Evolutionary conservation across 2,113 vertebrate species (phyloP).

Genomic region (Odontophorus gujanensis): DNA sequence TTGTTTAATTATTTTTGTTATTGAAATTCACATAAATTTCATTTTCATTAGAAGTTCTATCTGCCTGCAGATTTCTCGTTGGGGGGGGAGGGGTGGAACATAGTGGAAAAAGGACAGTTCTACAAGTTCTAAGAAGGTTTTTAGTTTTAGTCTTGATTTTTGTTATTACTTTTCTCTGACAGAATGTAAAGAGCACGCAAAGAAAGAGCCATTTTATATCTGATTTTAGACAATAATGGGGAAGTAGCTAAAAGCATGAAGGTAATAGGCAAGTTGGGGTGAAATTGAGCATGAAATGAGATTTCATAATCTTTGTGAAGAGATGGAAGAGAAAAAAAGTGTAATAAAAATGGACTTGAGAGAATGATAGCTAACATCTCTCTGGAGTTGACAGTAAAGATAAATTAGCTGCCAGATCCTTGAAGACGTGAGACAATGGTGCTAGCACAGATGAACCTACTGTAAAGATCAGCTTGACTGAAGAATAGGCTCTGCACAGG

Average conservation of each 20-base stretch:
- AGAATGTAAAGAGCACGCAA: not conserved
- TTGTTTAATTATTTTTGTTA: not conserved
- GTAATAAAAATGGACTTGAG: slow-evolving; percentile 25
- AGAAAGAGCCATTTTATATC: not conserved
- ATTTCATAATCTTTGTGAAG: slow-evolving; percentile 36
- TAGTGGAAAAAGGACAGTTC: not conserved
- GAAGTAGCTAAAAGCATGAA: slow-evolving; percentile 21
- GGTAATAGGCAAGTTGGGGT: slow-evolving; percentile 33
- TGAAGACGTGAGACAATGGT: not conserved
- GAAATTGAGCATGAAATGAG: slow-evolving; percentile 69
- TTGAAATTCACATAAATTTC: not conserved
- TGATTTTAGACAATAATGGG: not conserved
- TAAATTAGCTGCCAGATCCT: not conserved
- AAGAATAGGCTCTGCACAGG: not conserved
- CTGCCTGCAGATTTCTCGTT: not conserved
- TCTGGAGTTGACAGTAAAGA: slow-evolving; percentile 15
- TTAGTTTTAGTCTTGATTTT: not conserved
- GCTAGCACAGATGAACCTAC: not conserved
- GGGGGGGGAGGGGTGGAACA: too few relatives aligned
- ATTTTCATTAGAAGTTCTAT: not conserved
- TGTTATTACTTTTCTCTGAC: not conserved
- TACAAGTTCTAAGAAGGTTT: not conserved
- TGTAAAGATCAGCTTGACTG: not conserved
- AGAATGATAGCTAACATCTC: not conserved
- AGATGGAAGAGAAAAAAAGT: not conserved